These are phyloP conservation scores for Cecropterus lyciades DNA, from an alignment of 1,140 invertebrate genomes.

Conservation along the genomic window DNA sequence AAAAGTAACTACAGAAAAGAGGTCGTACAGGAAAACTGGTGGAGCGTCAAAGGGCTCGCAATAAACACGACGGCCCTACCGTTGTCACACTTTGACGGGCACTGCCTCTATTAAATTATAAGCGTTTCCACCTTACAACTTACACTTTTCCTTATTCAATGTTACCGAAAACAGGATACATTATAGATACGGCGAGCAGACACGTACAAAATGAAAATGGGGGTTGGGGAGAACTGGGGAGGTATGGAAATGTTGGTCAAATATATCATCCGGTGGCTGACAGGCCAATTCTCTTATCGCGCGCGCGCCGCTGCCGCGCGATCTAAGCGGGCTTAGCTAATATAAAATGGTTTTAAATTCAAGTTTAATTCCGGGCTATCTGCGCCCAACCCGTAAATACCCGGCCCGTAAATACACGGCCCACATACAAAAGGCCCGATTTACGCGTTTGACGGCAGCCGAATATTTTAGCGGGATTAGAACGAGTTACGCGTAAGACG, in stretches of 20 bases:
- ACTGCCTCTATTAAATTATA: slow-evolving; percentile 70
- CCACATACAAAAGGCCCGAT: slow-evolving; percentile 73
- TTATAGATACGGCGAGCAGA: slow-evolving; percentile 77
- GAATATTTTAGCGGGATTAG: slow-evolving; percentile 74
- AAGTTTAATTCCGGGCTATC: slow-evolving; percentile 82
- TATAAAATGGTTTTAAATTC: slow-evolving; percentile 84
- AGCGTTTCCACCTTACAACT: slow-evolving; percentile 57
- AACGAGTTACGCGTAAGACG: slow-evolving; percentile 56
- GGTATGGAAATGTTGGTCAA: slow-evolving; percentile 93
- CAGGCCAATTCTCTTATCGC: slow-evolving; percentile 94
- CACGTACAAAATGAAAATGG: slow-evolving; percentile 83
- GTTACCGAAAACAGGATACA: slow-evolving; percentile 74
- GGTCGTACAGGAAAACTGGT: not conserved
- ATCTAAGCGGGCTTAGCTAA: slow-evolving; percentile 83
- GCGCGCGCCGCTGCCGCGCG: slow-evolving; percentile 69
- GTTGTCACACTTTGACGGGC: slow-evolving; percentile 65
- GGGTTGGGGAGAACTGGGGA: slow-evolving; percentile 68
- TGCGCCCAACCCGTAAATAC: slow-evolving; percentile 70
- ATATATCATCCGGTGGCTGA: slow-evolving; percentile 93
- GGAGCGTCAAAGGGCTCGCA: slow-evolving; percentile 35
- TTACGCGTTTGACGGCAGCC: slow-evolving; percentile 76
- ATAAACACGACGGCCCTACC: slow-evolving; percentile 45
- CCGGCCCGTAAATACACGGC: slow-evolving; percentile 63
- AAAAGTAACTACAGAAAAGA: not conserved
- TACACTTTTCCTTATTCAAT: slow-evolving; percentile 72